phyloP scores from a whole-genome alignment of 2,113 vertebrate species.

The Cinclus mexicanus region DNA sequence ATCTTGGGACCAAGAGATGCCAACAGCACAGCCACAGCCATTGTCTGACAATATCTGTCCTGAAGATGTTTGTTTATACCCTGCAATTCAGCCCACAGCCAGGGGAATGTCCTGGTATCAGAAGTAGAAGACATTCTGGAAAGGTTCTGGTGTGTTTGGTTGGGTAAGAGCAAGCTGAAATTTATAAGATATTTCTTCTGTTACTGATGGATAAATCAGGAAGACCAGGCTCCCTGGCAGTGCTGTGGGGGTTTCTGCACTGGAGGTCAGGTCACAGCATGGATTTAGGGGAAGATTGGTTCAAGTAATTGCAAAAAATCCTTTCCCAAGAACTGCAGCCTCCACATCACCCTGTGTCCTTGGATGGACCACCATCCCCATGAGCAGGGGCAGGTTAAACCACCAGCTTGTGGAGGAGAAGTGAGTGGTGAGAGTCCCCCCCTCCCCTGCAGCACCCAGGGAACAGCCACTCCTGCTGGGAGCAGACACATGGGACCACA shows the following conservation, averaged over 20 bases:
- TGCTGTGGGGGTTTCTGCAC: not conserved
- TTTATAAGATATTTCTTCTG: not conserved
- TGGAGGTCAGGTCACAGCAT: not conserved
- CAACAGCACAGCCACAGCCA: not conserved
- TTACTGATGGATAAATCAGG: not conserved
- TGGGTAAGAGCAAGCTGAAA: not conserved
- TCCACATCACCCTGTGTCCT: not conserved
- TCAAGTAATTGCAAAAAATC: not conserved
- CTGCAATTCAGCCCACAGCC: not conserved
- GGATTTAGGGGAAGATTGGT: not conserved
- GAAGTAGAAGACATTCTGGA: not conserved
- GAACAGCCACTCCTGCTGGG: not conserved
- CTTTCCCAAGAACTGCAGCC: not conserved
- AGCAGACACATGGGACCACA: not conserved
- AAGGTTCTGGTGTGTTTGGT: not conserved
- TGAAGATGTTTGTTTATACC: not conserved
- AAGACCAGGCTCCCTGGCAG: not conserved
- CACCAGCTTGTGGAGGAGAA: accelerated
- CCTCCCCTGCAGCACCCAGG: not conserved
- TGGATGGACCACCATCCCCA: not conserved
- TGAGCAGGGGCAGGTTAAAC: not conserved
- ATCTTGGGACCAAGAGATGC: not conserved
- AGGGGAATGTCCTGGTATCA: not conserved
- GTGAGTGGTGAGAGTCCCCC: not conserved
- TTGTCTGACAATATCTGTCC: not conserved